These are phyloP conservation scores for Drosophila pallidifrons DNA, from an alignment of 1,140 invertebrate genomes.

Conservation along the genomic window DNA sequence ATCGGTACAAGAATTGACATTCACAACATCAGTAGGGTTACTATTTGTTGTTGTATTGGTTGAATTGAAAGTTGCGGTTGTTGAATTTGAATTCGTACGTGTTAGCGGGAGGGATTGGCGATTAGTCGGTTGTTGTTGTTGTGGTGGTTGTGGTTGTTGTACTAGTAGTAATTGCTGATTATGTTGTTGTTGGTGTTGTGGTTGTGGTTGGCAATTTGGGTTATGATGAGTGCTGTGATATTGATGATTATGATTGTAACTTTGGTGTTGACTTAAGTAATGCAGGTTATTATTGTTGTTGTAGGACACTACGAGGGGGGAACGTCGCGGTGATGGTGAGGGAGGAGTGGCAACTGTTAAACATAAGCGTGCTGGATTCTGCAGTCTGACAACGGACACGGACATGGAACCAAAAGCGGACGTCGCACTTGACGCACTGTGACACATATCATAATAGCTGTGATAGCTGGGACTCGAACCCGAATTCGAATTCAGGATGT, in stretches of 20 bases:
- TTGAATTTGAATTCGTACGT: constrained; percentile 83
- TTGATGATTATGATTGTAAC: constrained; percentile 50
- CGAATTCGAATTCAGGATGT: constrained; percentile 16
- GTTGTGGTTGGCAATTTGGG: constrained; percentile 26
- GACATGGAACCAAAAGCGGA: constrained; percentile 69
- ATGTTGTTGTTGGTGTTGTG: constrained; percentile 44
- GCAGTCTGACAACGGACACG: constrained; percentile 69
- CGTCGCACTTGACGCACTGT: constrained; percentile 28
- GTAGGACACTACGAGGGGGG: constrained; percentile 49
- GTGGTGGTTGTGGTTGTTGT: constrained; percentile 48
- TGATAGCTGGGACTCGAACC: constrained; percentile 22
- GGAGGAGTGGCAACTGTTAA: constrained; percentile 57
- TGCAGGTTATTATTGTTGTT: constrained; percentile 26
- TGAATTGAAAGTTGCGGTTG: constrained; percentile 80
- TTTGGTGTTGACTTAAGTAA: constrained; percentile 32
- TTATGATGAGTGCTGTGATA: constrained; percentile 50
- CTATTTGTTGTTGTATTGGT: constrained; percentile 84
- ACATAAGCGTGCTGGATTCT: constrained; percentile 72
- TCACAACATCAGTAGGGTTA: constrained; percentile 84
- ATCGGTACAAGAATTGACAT: constrained; percentile 85
- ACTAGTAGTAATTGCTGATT: constrained; percentile 20
- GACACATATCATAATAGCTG: constrained; percentile 62
- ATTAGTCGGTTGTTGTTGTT: constrained; percentile 81
- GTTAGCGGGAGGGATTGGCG: constrained; percentile 84
- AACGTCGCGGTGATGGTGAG: constrained; percentile 20